Base-by-base conservation (phyloP, 2,888 invertebrate species). In the Willowsia nigromaculata region DNA sequence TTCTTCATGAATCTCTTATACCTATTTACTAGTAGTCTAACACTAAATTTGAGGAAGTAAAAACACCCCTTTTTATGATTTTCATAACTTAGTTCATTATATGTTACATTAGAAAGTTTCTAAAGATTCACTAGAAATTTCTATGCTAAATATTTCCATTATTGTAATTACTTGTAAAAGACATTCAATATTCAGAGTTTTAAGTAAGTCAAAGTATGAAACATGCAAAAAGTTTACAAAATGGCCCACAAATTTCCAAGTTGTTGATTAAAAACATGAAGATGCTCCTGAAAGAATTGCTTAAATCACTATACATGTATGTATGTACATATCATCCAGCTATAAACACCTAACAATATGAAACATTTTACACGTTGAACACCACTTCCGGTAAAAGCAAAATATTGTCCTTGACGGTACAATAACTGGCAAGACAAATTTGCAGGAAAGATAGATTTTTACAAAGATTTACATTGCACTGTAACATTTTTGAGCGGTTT, bases 331-430 rank as follows among this genome's bases (percentile, higher is more conserved):
- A n/a, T 7, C 47, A 47, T 2, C 13, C 15, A 15, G 47, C 47
- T 13, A 15, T n/a, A 13, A 47, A 13, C 11, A 25, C 27, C 6
- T 9, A 59, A 59, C 25, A 27, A 59, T 25, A 59, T 1, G 59
- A 59, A 59, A 59, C 5, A 65, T 65, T n/a, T 18, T 47, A 37
- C 11, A 43, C 11, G 4, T 13, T 74, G 71, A 25, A 74, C 71
- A 74, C 25, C 71, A 74, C 47, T 43, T 74, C 71, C 71, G 43
- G 43, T 43, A 25, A 74, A 65, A 65, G 65, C n/a, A 74, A 33
- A 1, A 74, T 25, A 22, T 43, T 74, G 71, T 11, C 15, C 25
- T 74, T 65, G 65, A 65, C n/a, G 4, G 65, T n/a, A 33, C 47
- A 5, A 15, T 47, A 33, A 27, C 4, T 65, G 33, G n/a, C 33